phyloP scores from a whole-genome alignment of 1,140 invertebrate genomes.

The Lamellibrachia luymesi region DNA sequence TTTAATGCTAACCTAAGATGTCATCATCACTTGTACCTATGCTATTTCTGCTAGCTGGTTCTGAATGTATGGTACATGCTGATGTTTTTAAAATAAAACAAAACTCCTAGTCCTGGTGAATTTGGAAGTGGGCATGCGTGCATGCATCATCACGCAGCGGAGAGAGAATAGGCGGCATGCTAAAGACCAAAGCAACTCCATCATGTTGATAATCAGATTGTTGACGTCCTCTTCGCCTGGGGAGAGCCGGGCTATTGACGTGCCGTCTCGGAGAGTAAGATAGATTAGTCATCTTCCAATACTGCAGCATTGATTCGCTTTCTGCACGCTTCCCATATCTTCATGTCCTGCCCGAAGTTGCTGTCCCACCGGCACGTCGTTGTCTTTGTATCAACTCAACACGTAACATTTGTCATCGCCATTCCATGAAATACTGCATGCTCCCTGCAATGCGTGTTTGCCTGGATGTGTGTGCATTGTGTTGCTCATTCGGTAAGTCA shows the following conservation, averaged over 20 bases:
- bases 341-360: background rate
- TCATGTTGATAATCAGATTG: background rate
- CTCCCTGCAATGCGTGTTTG: background rate
- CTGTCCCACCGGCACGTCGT: background rate
- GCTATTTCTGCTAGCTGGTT: too few relatives aligned
- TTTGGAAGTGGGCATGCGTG: background rate
- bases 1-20: background rate
- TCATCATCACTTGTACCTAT: background rate
- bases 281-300: background rate
- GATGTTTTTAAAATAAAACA: background rate
- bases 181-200: background rate
- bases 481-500: too few relatives aligned
- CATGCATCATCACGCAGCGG: background rate
- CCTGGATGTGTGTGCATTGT: background rate
- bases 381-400: background rate
- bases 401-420: background rate
- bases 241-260: background rate
- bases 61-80: background rate
- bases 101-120: background rate
- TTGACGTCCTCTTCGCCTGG: background rate
- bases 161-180: background rate
- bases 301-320: background rate
- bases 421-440: background rate
- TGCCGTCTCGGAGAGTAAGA: background rate
- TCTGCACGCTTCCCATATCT: background rate